Evolutionary conservation across 2,113 vertebrate species (phyloP), one percentile per base, ranked within the genome.

Genomic region (Synchiropus splendidus): DNA sequence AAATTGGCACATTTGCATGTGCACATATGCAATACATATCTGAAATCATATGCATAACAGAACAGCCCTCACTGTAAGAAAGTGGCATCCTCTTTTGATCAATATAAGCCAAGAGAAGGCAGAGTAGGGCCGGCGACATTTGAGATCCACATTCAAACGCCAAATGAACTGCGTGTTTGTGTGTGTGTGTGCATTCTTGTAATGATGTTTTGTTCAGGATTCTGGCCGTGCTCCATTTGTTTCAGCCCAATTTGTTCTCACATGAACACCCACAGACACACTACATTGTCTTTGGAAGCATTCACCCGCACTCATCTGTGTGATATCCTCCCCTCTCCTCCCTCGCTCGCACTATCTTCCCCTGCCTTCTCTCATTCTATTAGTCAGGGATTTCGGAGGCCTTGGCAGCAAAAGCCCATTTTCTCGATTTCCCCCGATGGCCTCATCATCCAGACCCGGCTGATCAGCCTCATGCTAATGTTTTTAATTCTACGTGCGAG

Each of bases 401-500:
- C 30, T 41, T 43, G 64, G 62, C 65, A 63, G 78, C 59, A 56
- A 73, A 61, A 81, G 30, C 67, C 70, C 77, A 84, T 79, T 85
- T 80, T 54, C 67, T 14, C 61, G 48, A 64, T 67, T 56, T 48
- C 55, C 75, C 80, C 43, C 43, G 42, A 39, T 70, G 61, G 74
- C 31, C 18, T 67, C 37, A 67, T 72, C 31, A 53, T 70, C 15
- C 45, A 54, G 70, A 76, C 67, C 61, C 76, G 45, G 36, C 10
- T 17, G 11, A 36, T 74, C 55, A 48, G 66, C 74, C 78, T 53
- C 46, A 2, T 64, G 77, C 81, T 76, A 58, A 80, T 79, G 78
- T 79, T 84, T 82, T 64, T 80, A 74, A 76, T 72, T 80, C 77
- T 64, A 72, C 80, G 61, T 59, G 73, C 27, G 57, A 68, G 58